phyloP scores from a whole-genome alignment of 23 tunicate species.

The Halocynthia roretzi region DNA sequence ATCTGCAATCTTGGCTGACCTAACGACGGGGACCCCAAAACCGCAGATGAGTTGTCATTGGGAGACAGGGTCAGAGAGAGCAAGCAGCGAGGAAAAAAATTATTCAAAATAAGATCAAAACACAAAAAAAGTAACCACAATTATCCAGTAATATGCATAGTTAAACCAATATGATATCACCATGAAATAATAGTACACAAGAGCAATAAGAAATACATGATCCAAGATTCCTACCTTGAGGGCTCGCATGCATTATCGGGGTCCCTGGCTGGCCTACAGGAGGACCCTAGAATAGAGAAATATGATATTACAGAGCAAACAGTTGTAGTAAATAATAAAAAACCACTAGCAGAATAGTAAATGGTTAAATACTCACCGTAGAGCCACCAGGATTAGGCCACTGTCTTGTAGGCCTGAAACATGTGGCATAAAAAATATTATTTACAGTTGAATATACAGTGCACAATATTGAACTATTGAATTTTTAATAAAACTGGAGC shows the following conservation, averaged over 20 bases:
- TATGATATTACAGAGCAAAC: not conserved
- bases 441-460: no score
- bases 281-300: slow-evolving; percentile 33
- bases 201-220: not conserved
- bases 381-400: slow-evolving; percentile 80
- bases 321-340: no score
- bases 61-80: not conserved
- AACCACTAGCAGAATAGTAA: no score
- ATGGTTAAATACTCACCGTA: slow-evolving; percentile 30
- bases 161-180: no score
- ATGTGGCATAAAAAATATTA: no score
- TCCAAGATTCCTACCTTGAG: slow-evolving; percentile 41
- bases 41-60: not conserved
- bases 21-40: slow-evolving; percentile 43
- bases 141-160: no score
- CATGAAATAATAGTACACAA: not conserved
- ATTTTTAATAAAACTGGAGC: no score
- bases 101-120: no score
- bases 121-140: no score
- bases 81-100: no score
- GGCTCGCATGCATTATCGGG: slow-evolving; percentile 61
- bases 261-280: slow-evolving; percentile 64
- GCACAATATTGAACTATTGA: no score
- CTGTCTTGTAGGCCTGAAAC: slow-evolving; percentile 68
- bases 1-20: not conserved